phyloP scores from a whole-genome alignment of 2,113 vertebrate species.

The Nicator chloris region DNA sequence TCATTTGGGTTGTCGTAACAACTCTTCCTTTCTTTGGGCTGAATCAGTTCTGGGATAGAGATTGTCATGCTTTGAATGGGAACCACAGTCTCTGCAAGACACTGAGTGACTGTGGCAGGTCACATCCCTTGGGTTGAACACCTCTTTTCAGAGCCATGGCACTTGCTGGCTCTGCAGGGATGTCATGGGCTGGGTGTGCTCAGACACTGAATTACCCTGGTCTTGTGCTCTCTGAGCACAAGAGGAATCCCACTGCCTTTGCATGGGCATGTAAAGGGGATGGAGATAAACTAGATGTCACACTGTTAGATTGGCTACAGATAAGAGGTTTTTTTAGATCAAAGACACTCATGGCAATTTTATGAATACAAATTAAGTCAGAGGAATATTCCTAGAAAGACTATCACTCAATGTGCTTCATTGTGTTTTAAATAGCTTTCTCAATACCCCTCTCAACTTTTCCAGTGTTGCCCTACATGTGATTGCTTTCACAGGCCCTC shows the following conservation, averaged over 20 bases:
- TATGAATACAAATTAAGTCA: not conserved
- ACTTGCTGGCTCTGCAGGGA: not conserved
- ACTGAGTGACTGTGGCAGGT: not conserved
- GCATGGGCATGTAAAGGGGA: not conserved
- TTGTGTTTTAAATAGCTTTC: not conserved
- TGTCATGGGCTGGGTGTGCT: not conserved
- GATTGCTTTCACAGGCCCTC: not conserved
- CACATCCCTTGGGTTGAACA: not conserved
- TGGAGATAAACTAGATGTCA: not conserved
- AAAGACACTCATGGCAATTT: not conserved
- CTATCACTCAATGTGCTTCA: not conserved
- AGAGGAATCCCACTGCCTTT: not conserved
- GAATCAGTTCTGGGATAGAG: not conserved
- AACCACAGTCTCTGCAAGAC: not conserved
- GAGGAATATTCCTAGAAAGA: not conserved
- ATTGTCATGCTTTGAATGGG: not conserved
- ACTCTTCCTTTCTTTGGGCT: conserved; percentile 8
- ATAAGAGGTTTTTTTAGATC: not conserved
- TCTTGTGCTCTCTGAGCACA: not conserved
- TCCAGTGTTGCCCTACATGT: rapidly evolving
- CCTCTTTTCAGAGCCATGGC: not conserved
- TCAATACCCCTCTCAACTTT: not conserved
- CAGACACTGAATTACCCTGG: not conserved
- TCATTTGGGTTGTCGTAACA: not conserved
- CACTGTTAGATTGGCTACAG: not conserved